Conservation (phyloP, 2,888 invertebrate genomes). For the Oligia strigilis region DNA sequence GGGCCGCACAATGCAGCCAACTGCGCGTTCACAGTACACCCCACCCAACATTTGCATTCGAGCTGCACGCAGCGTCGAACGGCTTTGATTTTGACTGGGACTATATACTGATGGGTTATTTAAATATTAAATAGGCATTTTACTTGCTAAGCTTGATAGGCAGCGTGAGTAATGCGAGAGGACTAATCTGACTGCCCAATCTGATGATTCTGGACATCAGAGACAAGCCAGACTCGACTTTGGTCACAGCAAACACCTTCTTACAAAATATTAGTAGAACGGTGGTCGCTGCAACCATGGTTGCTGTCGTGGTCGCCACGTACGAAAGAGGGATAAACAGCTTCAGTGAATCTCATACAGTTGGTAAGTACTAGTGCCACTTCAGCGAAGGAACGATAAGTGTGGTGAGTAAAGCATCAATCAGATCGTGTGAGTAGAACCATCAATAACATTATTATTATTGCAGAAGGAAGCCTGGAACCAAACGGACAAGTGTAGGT, state of each 20-base stretch:
- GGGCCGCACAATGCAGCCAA: conserved; percentile 87
- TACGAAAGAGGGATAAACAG: background rate
- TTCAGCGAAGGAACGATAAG: background rate
- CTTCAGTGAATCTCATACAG: background rate
- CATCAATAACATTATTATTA: background rate
- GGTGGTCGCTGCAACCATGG: background rate
- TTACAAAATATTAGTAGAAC: background rate
- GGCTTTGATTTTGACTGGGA: conserved; percentile 80
- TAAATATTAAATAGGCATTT: conserved; percentile 64
- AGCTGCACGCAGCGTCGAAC: conserved; percentile 81
- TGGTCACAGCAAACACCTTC: background rate
- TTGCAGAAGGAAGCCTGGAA: background rate
- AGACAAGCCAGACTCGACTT: background rate
- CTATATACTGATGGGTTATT: conserved; percentile 60
- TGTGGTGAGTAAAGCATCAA: too few species aligned
- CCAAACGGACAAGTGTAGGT: too few species aligned
- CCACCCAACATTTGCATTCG: conserved; percentile 86
- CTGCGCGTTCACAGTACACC: conserved; percentile 87
- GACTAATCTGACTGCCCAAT: conserved; percentile 4
- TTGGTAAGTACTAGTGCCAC: background rate
- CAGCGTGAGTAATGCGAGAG: background rate
- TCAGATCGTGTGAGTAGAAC: too few species aligned
- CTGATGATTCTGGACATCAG: background rate
- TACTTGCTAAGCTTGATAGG: conserved; percentile 47
- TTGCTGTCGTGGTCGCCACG: background rate